Percentiles rank a stretch among this genome's conserved stretches.
Conservation (phyloP, 2,113 vertebrate species). For the Epinephelus cyanopodus region DNA sequence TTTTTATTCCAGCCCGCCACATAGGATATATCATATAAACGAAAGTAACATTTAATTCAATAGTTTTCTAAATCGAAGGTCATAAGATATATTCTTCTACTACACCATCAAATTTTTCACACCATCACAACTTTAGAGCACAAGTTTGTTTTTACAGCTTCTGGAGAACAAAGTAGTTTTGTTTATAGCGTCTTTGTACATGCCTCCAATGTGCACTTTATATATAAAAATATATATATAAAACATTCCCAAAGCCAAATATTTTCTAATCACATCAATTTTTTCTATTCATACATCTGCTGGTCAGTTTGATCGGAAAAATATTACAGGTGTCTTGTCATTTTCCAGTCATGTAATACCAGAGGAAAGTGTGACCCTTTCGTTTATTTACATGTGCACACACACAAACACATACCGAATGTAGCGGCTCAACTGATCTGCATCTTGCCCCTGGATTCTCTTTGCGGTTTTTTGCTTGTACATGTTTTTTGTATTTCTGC, state of each 20-base stretch:
- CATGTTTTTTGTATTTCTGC: slow-evolving; percentile 72
- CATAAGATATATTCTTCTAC: slow-evolving; percentile 7
- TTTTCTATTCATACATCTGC: slow-evolving; percentile 32
- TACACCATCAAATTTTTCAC: neutral
- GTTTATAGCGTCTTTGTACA: slow-evolving; percentile 69
- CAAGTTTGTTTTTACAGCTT: slow-evolving; percentile 40
- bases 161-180: slow-evolving; percentile 70
- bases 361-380: slow-evolving; percentile 11
- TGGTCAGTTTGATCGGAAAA: slow-evolving; percentile 47
- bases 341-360: slow-evolving; percentile 24
- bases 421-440: slow-evolving; percentile 72
- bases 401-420: slow-evolving; percentile 56
- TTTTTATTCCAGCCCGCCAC: slow-evolving; percentile 23
- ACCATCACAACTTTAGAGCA: slow-evolving; percentile 48
- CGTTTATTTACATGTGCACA: slow-evolving; percentile 15
- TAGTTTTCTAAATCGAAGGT: slow-evolving; percentile 32
- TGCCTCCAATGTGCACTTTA: slow-evolving; percentile 85
- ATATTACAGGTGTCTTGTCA: slow-evolving; percentile 30
- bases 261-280: slow-evolving; percentile 29
- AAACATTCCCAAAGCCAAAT: slow-evolving; percentile 67
- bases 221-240: slow-evolving; percentile 22
- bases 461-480: slow-evolving; percentile 66
- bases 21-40: slow-evolving; percentile 5
- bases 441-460: slow-evolving; percentile 54
- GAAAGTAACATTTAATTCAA: slow-evolving; percentile 17